A percentile compares a stretch with the other conserved stretches of the same genome.
Evolutionary conservation across 2,888 invertebrate genomes (phyloP).

Genomic region (Agrilus mali): DNA sequence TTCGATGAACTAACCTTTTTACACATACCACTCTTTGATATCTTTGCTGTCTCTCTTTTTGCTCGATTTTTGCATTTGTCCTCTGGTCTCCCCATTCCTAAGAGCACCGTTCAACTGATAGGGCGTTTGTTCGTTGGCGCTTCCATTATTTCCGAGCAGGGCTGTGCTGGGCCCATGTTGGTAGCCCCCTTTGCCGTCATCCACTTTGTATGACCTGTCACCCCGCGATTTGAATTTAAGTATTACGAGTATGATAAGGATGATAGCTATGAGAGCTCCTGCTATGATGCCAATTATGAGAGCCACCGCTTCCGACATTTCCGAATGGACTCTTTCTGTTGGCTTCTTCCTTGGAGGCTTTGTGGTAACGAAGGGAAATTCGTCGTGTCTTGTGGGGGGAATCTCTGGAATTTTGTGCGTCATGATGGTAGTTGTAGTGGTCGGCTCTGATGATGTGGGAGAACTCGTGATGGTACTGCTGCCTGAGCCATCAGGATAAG

Average conservation of each 20-base stretch:
- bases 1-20: constrained; percentile 27
- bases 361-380: constrained; percentile 28
- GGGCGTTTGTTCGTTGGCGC: constrained; percentile 36
- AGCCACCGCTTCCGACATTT: constrained; percentile 60
- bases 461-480: constrained; percentile 4
- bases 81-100: constrained; percentile 37
- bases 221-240: constrained; percentile 77
- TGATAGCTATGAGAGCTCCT: constrained; percentile 79
- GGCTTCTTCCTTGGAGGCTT: constrained; percentile 28
- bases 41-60: constrained; percentile 74
- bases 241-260: constrained; percentile 79
- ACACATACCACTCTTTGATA: constrained; percentile 95
- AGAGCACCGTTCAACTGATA: constrained; percentile 39
- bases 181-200: constrained; percentile 61
- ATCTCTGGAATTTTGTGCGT: constrained; percentile 18
- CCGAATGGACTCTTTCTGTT: constrained; percentile 46
- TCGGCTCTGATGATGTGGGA: background rate
- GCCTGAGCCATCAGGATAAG: constrained; percentile 14
- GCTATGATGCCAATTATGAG: constrained; percentile 82
- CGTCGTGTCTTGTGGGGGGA: constrained; percentile 20
- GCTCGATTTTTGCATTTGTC: constrained; percentile 25
- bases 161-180: constrained; percentile 72
- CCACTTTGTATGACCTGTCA: constrained; percentile 87
- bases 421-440: constrained; percentile 11
- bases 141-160: constrained; percentile 47